These are phyloP conservation scores for Paramormyrops hopkinsi DNA, from an alignment of 2,797 vertebrate genomes.

Conservation along the genomic window DNA sequence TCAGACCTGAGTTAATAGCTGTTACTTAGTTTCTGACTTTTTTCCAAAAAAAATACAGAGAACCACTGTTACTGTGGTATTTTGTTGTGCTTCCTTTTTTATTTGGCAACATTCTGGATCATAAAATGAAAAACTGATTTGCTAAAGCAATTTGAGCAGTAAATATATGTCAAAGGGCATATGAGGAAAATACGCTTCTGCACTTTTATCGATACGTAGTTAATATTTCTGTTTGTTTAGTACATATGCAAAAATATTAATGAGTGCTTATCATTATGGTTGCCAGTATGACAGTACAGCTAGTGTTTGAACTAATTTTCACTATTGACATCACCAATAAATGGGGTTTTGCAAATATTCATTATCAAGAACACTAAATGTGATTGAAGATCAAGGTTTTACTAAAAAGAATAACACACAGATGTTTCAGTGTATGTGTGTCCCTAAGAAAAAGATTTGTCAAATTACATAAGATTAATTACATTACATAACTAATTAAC, in stretches of 20 bases:
- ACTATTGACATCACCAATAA: background rate
- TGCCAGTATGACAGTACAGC: background rate
- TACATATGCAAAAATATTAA: background rate
- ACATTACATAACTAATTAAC: background rate
- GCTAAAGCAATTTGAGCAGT: background rate
- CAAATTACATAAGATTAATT: too few species aligned
- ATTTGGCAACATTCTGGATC: background rate
- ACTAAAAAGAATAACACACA: background rate
- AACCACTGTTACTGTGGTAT: background rate
- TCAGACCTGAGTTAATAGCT: background rate
- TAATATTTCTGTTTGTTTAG: background rate
- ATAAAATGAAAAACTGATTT: background rate
- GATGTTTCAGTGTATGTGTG: background rate
- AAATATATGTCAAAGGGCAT: background rate
- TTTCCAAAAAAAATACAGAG: background rate
- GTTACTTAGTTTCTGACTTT: background rate
- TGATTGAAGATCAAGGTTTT: background rate
- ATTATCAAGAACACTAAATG: background rate
- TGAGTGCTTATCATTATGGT: background rate
- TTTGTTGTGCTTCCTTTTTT: background rate
- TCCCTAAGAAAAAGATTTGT: background rate
- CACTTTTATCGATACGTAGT: background rate
- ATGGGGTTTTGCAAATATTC: background rate
- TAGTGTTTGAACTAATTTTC: background rate
- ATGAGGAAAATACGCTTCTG: background rate